Percentiles rank a stretch among this genome's conserved stretches.
Evolutionary conservation across 1,140 invertebrate genomes (phyloP).

Genomic region (Anagrus nilaparvatae): DNA sequence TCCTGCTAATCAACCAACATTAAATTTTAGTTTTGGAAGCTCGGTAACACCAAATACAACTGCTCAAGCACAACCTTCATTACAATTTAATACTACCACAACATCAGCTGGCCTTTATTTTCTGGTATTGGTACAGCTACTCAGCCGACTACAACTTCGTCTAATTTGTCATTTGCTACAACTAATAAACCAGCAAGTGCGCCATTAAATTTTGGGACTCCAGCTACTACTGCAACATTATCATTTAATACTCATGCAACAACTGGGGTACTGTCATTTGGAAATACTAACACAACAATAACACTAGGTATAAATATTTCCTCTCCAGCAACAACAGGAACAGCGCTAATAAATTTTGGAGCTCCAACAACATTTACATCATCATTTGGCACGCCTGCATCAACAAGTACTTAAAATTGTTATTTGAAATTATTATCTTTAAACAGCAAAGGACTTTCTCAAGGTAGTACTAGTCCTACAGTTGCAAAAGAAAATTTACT

Average conservation of each 20-base stretch:
- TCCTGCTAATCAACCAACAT: constrained; percentile 16
- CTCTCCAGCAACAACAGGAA: constrained; percentile 19
- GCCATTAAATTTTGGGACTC: constrained; percentile 11
- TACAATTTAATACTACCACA: constrained; percentile 19
- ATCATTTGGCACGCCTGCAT: constrained; percentile 17
- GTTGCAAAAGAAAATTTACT: constrained; percentile 58
- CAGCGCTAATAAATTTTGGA: constrained; percentile 28
- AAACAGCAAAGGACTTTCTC: constrained; percentile 41
- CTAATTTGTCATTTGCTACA: constrained; percentile 12
- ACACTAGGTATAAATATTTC: constrained; percentile 20
- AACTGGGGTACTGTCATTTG: constrained; percentile 23
- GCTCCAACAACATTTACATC: constrained; percentile 24
- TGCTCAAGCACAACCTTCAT: constrained; percentile 12
- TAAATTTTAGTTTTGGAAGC: constrained; percentile 29
- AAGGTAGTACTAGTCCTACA: constrained; percentile 46
- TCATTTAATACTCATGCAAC: constrained; percentile 22
- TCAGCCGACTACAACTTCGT: constrained; percentile 12
- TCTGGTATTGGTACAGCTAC: constrained; percentile 18
- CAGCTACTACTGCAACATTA: constrained; percentile 10
- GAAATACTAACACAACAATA: no score
- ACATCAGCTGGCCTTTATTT: constrained; percentile 21
- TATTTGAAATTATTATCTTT: constrained; percentile 30
- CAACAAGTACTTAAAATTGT: constrained; percentile 16
- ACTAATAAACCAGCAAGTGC: constrained; percentile 5
- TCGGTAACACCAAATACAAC: constrained; percentile 14